Conservation (phyloP, 2,888 invertebrate species). For the Patella depressa region DNA sequence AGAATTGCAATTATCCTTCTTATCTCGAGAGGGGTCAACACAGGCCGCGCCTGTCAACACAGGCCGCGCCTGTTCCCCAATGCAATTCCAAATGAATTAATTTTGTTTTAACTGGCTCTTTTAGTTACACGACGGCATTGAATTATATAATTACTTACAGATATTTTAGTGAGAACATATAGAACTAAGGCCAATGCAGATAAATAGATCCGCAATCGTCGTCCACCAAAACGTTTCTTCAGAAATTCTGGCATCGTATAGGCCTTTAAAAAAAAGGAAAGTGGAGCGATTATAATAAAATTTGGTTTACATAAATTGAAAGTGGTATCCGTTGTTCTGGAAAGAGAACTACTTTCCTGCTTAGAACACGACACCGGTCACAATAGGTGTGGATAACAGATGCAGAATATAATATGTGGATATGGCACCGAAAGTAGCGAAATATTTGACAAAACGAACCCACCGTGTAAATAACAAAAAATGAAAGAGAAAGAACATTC, state of each 20-base stretch:
- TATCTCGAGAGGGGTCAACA: no score
- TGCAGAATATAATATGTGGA: no score
- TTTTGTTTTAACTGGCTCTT: neutral
- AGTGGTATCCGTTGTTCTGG: no score
- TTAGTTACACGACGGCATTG: neutral
- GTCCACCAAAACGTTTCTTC: constrained; percentile 47
- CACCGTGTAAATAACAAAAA: no score
- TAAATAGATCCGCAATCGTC: constrained; percentile 44
- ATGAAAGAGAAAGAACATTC: no score
- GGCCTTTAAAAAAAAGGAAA: constrained; percentile 31
- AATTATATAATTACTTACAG: constrained; percentile 41
- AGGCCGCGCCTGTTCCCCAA: neutral
- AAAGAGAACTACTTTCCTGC: no score
- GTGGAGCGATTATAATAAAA: neutral
- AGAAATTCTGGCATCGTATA: constrained; percentile 56
- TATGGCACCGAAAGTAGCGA: no score
- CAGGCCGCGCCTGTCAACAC: no score
- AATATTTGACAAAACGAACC: no score
- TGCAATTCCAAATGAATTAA: neutral
- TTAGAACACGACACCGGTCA: no score
- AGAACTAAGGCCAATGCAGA: constrained; percentile 47
- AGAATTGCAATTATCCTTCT: no score
- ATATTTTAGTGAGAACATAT: constrained; percentile 54
- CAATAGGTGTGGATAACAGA: no score
- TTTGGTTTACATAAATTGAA: neutral